These are phyloP conservation scores for Cyprinodon variegatus DNA, from an alignment of 2,113 vertebrate species.

Conservation along the genomic window DNA sequence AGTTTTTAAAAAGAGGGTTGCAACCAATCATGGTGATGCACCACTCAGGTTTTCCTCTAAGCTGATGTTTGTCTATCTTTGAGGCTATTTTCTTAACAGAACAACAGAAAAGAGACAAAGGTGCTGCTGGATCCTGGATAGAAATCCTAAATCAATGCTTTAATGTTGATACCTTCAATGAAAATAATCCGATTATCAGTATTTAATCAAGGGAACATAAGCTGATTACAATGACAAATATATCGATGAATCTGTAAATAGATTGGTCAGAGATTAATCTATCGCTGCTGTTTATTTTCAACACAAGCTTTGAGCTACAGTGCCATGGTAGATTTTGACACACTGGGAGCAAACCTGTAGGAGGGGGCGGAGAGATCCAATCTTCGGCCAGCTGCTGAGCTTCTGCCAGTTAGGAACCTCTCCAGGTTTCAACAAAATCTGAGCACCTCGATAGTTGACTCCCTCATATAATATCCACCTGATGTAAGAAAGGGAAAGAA, in stretches of 20 bases:
- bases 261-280: neutral
- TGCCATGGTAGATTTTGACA: neutral
- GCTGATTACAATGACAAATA: neutral
- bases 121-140: too few relatives aligned
- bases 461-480: slow-evolving; percentile 93
- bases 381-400: slow-evolving; percentile 81
- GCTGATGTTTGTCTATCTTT: neutral
- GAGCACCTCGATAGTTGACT: slow-evolving; percentile 87
- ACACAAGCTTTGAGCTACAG: neutral
- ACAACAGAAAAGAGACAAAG: neutral
- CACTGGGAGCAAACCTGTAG: slow-evolving; percentile 80
- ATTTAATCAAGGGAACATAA: neutral
- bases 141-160: too few relatives aligned
- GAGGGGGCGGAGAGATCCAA: slow-evolving; percentile 91
- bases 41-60: neutral
- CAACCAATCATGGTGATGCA: neutral
- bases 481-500: slow-evolving; percentile 2
- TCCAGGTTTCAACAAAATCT: slow-evolving; percentile 85
- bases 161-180: neutral
- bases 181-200: too few relatives aligned
- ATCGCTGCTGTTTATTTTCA: neutral
- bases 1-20: neutral
- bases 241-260: neutral
- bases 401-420: slow-evolving; percentile 85
- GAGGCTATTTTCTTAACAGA: neutral